Base-by-base conservation (phyloP, 1,140 invertebrate species). In the Halesus radiatus region DNA sequence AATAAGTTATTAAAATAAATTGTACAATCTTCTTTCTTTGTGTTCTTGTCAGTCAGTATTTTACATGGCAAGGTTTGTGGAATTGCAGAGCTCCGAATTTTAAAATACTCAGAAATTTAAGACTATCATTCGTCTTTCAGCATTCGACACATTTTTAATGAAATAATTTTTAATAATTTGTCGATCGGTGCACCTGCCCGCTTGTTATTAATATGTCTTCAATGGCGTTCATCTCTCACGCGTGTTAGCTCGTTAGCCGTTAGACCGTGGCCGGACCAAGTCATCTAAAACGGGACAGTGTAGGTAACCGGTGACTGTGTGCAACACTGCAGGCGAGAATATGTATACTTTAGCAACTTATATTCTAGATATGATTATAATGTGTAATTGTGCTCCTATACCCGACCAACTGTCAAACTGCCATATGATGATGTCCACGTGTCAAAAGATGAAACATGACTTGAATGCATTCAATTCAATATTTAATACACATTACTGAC, bases 391-490 rank as follows among this genome's bases (percentile, higher is more conserved):
- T 45, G 37, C 13, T 45, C 1, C 37, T 13, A 1, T 45, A 45
- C 37, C 10, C 62, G 16, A 16, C 23, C 62, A 52, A 23, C 66
- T 50, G 66, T 70, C 66, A 70, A 70, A 23, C 37, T 50, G 66
- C 37, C 66, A 70, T 23, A 70, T 70, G 37, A 70, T 70, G 66
- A 70, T 70, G 66, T 70, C 37, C 66, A 16, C 37, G 18, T 45
- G 66, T 70, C 66, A 45, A 70, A 66, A 70, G 32, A 70, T 50
- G 66, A 70, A 70, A 70, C 66, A 52, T 50, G 62, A 26, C 2
- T 20, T 70, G 45, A 70, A 70, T 70, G 66, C 66, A 70, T 70
- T 70, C 32, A 18, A 23, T 70, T 45, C 29, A 70, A 70, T 20
- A 45, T 70, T 45, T n/a, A 70, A 70, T 50, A 45, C 66, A 70